A percentile compares a stretch with the other conserved stretches of the same genome.
Evolutionary conservation across 2,797 vertebrate species (phyloP).

Genomic region (Eleutherodactylus coqui): DNA sequence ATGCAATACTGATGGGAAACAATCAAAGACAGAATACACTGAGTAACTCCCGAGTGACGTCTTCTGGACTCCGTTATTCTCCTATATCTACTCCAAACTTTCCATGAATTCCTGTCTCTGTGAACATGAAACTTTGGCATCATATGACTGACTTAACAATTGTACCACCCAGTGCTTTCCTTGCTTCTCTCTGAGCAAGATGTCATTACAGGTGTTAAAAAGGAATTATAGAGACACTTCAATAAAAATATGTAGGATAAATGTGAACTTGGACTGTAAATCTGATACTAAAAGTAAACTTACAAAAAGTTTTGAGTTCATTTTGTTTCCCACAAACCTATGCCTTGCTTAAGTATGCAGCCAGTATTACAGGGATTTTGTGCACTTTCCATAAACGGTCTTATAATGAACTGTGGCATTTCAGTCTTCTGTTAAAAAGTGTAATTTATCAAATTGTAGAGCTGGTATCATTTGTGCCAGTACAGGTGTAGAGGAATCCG

Average conservation of each 20-base stretch:
- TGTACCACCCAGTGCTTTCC: background rate
- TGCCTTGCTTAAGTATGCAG: slow-evolving; percentile 70
- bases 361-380: slow-evolving; percentile 71
- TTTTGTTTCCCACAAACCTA: slow-evolving; percentile 69
- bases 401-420: slow-evolving; percentile 70
- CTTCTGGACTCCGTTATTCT: too few species aligned
- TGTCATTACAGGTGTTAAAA: background rate
- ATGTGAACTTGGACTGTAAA: background rate
- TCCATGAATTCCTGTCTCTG: too few species aligned
- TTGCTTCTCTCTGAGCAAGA: background rate
- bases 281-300: background rate
- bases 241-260: too few species aligned
- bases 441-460: slow-evolving; percentile 71
- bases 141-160: background rate
- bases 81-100: too few species aligned
- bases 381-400: slow-evolving; percentile 68
- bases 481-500: slow-evolving; percentile 66
- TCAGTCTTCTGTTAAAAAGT: slow-evolving; percentile 68
- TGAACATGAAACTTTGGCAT: too few species aligned
- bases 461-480: slow-evolving; percentile 66
- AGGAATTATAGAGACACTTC: background rate
- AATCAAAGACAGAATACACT: too few species aligned
- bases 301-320: slow-evolving; percentile 48
- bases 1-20: too few species aligned
- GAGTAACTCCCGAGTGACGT: too few species aligned